Percentiles rank a stretch among this genome's conserved stretches.
These are phyloP conservation scores for Halcyon smyrnensis DNA, from an alignment of 2,797 vertebrate species.

Conservation along the genomic window DNA sequence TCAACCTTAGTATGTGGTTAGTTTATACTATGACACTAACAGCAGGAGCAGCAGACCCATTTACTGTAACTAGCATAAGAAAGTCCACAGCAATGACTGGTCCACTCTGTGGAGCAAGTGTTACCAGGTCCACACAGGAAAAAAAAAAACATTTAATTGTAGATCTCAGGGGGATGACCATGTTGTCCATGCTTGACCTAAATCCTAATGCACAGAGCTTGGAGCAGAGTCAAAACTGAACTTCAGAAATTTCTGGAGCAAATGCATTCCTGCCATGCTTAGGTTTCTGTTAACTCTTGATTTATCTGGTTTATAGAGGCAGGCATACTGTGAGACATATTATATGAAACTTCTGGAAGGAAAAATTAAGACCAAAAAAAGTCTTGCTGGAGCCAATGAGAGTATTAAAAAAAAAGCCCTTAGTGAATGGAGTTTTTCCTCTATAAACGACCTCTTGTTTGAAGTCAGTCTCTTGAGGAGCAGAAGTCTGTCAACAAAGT, in stretches of 20 bases:
- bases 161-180: neutral
- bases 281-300: neutral
- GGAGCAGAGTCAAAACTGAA: slow-evolving; percentile 3
- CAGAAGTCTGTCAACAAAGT: slow-evolving; percentile 1
- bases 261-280: neutral
- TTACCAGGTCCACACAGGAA: neutral
- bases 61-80: neutral
- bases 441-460: neutral
- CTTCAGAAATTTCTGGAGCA: neutral
- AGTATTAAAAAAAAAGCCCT: neutral
- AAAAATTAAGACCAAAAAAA: neutral
- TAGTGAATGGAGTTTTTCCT: neutral
- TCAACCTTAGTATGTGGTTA: neutral
- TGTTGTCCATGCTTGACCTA: neutral
- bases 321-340: neutral
- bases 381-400: neutral
- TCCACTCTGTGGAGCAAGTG: fast-evolving
- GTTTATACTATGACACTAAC: neutral
- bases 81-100: neutral
- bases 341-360: neutral
- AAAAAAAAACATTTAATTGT: neutral
- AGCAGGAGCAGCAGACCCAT: neutral
- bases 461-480: slow-evolving; percentile 4
- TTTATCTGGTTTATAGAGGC: neutral
- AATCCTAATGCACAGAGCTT: neutral